Percentiles rank a stretch among this genome's conserved stretches.
Evolutionary conservation across 1,140 invertebrate genomes (phyloP).

Genomic region (Geopemphigus sp.): DNA sequence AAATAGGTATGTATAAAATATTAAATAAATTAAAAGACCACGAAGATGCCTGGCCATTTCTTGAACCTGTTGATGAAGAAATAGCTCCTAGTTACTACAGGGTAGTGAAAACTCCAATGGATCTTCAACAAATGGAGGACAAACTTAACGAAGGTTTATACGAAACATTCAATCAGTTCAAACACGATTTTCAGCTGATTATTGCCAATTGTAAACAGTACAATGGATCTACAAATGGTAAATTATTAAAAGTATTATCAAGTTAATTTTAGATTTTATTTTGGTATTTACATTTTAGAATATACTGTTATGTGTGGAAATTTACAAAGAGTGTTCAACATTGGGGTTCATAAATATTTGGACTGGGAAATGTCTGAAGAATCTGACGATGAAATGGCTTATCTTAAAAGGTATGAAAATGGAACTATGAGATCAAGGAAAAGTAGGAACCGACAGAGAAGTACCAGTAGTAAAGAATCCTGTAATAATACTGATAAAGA

Average conservation of each 20-base stretch:
- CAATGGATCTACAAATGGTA: conserved; percentile 89
- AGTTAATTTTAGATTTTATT: conserved; percentile 17
- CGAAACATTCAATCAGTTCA: conserved; percentile 74
- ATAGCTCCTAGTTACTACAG: conserved; percentile 85
- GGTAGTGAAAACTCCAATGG: conserved; percentile 77
- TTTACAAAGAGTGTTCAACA: conserved; percentile 74
- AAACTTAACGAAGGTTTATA: conserved; percentile 79
- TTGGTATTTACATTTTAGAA: conserved; percentile 60
- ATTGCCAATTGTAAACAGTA: conserved; percentile 88
- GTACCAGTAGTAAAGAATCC: conserved; percentile 55
- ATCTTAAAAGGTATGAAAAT: conserved; percentile 54
- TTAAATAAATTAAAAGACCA: conserved; percentile 79
- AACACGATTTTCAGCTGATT: conserved; percentile 83
- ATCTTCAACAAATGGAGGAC: conserved; percentile 82
- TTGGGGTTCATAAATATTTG: conserved; percentile 74
- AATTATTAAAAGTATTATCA: conserved; percentile 52
- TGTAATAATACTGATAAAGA: conserved; percentile 55
- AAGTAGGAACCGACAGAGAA: conserved; percentile 50
- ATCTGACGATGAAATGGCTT: conserved; percentile 60
- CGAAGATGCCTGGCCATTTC: conserved; percentile 88
- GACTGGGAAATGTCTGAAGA: conserved; percentile 77
- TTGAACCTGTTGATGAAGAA: conserved; percentile 85
- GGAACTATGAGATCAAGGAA: conserved; percentile 54
- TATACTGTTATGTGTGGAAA: conserved; percentile 86
- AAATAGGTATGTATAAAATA: conserved; percentile 85